phyloP scores from a whole-genome alignment of 2,797 vertebrate genomes.

The Coregonus suidteri region DNA sequence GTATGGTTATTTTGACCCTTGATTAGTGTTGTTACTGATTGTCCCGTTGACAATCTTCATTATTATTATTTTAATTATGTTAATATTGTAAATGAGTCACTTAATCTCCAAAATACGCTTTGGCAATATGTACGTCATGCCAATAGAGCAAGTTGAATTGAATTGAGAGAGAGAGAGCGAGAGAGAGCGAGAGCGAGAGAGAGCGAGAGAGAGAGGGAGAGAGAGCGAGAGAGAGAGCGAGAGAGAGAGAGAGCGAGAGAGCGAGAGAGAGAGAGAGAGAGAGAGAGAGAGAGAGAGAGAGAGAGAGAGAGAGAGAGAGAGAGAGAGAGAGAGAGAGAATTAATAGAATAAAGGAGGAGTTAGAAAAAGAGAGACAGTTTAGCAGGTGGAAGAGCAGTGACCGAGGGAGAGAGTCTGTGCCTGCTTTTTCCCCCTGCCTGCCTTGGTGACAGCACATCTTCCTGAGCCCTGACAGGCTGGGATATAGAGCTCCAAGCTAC shows the following conservation, averaged over 20 bases:
- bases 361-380: not conserved
- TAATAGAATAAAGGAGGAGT: no score
- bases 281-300: not conserved
- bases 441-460: constrained; percentile 5
- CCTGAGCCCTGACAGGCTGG: constrained; percentile 8
- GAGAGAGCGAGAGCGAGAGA: no score
- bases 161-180: no score
- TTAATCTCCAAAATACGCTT: no score
- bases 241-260: not conserved
- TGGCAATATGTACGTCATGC: no score
- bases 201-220: no score
- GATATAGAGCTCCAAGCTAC: not conserved
- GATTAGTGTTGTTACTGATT: no score
- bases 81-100: no score
- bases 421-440: constrained; percentile 18
- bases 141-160: no score
- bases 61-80: no score
- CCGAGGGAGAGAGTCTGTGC: not conserved
- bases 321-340: not conserved
- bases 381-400: not conserved
- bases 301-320: not conserved
- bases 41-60: no score
- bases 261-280: not conserved
- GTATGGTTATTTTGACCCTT: no score
- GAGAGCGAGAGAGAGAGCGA: not conserved